Conservation (phyloP, 1,140 invertebrate genomes). For the Ceratitis capitata region DNA sequence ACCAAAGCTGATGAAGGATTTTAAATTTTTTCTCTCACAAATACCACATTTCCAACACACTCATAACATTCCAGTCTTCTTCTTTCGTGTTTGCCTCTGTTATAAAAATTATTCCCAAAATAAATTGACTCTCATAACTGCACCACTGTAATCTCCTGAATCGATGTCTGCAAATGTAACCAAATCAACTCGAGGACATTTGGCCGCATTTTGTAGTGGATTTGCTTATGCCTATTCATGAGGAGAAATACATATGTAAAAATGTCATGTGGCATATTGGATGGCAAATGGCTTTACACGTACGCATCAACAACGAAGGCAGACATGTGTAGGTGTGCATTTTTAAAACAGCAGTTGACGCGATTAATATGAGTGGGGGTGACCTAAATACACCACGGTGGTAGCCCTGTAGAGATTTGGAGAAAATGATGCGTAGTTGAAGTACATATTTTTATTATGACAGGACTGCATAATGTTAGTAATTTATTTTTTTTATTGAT, state of each 20-base stretch:
- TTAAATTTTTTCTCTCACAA: too few species aligned
- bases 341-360: neutral
- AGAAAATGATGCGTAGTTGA: too few species aligned
- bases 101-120: too few species aligned
- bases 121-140: too few species aligned
- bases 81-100: too few species aligned
- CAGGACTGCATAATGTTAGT: too few species aligned
- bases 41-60: too few species aligned
- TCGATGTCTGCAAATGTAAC: neutral
- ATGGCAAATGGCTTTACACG: neutral
- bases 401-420: neutral
- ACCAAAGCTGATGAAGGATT: too few species aligned
- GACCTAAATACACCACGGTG: neutral
- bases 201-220: conserved; percentile 13
- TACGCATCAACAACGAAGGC: neutral
- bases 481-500: too few species aligned
- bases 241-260: neutral
- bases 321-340: neutral
- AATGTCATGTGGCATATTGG: neutral
- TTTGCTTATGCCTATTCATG: neutral
- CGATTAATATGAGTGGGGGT: neutral
- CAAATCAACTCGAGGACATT: conserved; percentile 1
- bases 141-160: neutral
- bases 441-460: too few species aligned
- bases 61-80: too few species aligned